Percentiles rank a stretch among this genome's conserved stretches.
Evolutionary conservation across 2,888 invertebrate species (phyloP).

Genomic region (Nephrotoma appendiculata): DNA sequence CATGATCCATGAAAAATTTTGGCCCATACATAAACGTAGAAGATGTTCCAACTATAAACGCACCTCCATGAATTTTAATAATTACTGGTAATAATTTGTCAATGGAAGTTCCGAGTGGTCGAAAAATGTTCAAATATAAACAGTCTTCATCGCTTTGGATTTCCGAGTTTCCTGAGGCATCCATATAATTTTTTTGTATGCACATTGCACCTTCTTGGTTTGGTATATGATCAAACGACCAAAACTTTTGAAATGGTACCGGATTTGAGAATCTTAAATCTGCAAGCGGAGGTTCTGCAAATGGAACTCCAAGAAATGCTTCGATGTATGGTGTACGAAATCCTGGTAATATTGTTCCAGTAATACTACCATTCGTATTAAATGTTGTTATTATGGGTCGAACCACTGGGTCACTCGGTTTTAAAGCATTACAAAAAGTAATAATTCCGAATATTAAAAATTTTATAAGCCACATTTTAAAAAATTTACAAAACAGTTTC

Average conservation of each 20-base stretch:
- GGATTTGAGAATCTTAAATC: conserved; percentile 42
- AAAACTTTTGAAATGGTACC: conserved; percentile 49
- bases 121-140: conserved; percentile 24
- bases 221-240: conserved; percentile 8
- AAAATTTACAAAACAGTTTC: background rate
- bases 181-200: background rate
- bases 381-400: background rate
- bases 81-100: conserved; percentile 22
- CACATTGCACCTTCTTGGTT: conserved; percentile 23
- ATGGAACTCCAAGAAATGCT: conserved; percentile 65
- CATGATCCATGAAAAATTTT: conserved; percentile 21
- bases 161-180: background rate
- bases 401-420: background rate
- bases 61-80: conserved; percentile 31
- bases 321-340: conserved; percentile 56
- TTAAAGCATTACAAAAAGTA: background rate
- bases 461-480: background rate
- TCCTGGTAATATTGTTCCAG: background rate
- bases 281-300: conserved; percentile 55
- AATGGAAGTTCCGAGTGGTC: conserved; percentile 16
- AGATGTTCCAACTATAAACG: conserved; percentile 20
- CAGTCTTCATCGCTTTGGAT: conserved; percentile 21
- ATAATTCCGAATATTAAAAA: background rate
- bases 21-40: conserved; percentile 17
- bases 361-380: background rate